Evolutionary conservation across 2,888 invertebrate genomes (phyloP).

Genomic region (Coremacera marginata): DNA sequence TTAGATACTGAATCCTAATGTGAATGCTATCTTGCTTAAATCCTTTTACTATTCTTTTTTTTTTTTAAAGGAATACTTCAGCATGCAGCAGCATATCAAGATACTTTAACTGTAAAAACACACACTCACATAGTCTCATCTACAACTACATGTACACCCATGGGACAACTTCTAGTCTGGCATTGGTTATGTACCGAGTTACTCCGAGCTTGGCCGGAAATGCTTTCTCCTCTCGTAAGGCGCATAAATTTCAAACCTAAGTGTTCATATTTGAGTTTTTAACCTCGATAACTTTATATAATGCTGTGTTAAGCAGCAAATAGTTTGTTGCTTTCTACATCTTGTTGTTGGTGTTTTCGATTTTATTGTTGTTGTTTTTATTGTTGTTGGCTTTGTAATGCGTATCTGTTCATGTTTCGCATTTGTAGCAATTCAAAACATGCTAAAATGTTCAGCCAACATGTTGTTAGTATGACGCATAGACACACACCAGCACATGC

Average conservation of each 20-base stretch:
- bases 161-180: background rate
- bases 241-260: slow-evolving; percentile 16
- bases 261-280: slow-evolving; percentile 24
- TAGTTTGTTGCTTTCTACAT: background rate
- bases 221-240: background rate
- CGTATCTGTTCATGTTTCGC: slow-evolving; percentile 29
- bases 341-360: slow-evolving; percentile 1
- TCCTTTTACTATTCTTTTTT: no score
- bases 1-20: no score
- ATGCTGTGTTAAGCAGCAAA: slow-evolving; percentile 6
- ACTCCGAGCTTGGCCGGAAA: background rate
- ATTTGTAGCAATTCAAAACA: slow-evolving; percentile 32
- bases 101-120: background rate
- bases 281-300: slow-evolving; percentile 30
- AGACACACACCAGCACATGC: no score
- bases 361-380: background rate
- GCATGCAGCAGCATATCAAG: no score
- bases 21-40: no score
- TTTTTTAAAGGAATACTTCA: no score
- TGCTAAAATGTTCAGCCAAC: slow-evolving; percentile 9
- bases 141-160: background rate
- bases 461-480: background rate
- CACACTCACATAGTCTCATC: background rate
- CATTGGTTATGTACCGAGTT: no score
- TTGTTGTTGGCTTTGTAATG: slow-evolving; percentile 3